Evolutionary conservation across 2,888 invertebrate genomes (phyloP).

Genomic region (Pterobdella sp.): DNA sequence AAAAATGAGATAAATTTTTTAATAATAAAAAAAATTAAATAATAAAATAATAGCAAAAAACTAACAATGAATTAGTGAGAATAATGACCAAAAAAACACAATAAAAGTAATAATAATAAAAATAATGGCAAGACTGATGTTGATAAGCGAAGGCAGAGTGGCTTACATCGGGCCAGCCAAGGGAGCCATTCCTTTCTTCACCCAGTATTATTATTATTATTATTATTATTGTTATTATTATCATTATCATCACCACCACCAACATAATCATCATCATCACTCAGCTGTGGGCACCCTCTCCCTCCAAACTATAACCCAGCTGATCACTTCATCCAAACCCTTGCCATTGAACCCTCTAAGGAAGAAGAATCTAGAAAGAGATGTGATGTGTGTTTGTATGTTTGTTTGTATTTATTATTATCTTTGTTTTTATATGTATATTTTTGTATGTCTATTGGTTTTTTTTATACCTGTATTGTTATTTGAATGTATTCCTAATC

Average conservation of each 20-base stretch:
- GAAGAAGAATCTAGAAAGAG: constrained; percentile 65
- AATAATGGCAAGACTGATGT: constrained; percentile 48
- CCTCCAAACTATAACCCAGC: constrained; percentile 47
- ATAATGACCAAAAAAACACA: too few species aligned
- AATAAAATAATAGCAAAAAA: too few species aligned
- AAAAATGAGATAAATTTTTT: too few species aligned
- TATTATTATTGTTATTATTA: background rate
- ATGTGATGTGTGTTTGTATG: constrained; percentile 29
- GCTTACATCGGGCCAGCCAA: constrained; percentile 69
- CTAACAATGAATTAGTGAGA: too few species aligned
- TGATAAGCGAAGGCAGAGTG: constrained; percentile 83
- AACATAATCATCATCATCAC: background rate
- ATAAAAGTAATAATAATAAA: background rate
- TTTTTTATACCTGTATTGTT: too few species aligned
- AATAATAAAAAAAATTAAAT: too few species aligned
- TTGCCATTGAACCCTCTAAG: constrained; percentile 75
- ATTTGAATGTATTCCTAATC: too few species aligned
- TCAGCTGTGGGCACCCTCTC: constrained; percentile 39
- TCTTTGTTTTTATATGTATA: too few species aligned
- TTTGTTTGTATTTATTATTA: too few species aligned
- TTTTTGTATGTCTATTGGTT: too few species aligned
- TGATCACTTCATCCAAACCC: constrained; percentile 80
- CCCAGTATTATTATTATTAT: constrained; percentile 37
- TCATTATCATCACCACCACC: background rate
- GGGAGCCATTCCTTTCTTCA: constrained; percentile 51